These are phyloP conservation scores for Thunnus thynnus DNA, from an alignment of 2,113 vertebrate species.

Conservation along the genomic window DNA sequence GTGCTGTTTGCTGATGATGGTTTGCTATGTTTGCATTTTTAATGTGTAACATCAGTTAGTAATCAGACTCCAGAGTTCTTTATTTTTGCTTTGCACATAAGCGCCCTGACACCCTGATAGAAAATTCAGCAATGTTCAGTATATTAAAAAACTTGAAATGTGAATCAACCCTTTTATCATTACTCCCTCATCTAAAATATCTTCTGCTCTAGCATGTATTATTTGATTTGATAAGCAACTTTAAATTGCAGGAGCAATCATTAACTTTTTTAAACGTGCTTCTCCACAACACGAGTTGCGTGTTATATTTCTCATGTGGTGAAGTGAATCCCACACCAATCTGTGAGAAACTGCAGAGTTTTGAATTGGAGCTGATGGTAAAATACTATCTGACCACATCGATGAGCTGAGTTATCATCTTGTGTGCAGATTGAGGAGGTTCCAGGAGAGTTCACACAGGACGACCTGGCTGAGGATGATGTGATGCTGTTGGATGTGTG, in stretches of 20 bases:
- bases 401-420: not conserved
- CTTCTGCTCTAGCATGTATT: not conserved
- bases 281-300: not conserved
- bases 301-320: conserved; percentile 2
- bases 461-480: conserved; percentile 94
- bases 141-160: too few species aligned
- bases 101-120: too few species aligned
- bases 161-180: not conserved
- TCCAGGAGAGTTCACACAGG: conserved; percentile 93
- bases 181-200: not conserved
- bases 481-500: conserved; percentile 95
- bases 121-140: not conserved
- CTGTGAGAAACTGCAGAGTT: not conserved
- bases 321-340: not conserved
- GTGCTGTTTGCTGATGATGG: too few species aligned
- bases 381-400: not conserved
- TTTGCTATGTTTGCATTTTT: too few species aligned
- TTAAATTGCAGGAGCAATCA: not conserved
- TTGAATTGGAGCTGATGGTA: not conserved
- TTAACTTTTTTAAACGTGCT: not conserved
- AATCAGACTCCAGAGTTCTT: too few species aligned
- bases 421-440: conserved; percentile 92
- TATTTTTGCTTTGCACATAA: too few species aligned
- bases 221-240: not conserved
- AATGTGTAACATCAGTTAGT: too few species aligned